These are phyloP conservation scores for Zeuzera pyrina DNA, from an alignment of 2,888 invertebrate genomes.

Conservation along the genomic window DNA sequence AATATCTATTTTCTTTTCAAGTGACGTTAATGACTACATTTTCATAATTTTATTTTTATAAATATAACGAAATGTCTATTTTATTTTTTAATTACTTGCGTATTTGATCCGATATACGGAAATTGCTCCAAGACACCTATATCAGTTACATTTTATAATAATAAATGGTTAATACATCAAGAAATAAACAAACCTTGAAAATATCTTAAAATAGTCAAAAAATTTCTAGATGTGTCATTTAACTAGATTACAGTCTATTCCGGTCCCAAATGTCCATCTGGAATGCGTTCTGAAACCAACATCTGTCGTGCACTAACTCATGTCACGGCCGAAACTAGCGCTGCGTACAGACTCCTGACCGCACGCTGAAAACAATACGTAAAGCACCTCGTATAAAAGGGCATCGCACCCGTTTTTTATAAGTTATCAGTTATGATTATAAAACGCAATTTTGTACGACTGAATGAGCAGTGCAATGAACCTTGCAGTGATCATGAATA, in stretches of 20 bases:
- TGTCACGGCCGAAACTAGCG: constrained; percentile 5
- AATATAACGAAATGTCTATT: too few species aligned
- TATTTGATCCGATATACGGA: too few species aligned
- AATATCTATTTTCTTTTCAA: too few species aligned
- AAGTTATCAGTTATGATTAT: background rate
- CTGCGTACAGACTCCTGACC: background rate
- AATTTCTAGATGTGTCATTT: constrained; percentile 26
- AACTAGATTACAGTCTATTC: constrained; percentile 34
- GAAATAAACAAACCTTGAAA: constrained; percentile 14
- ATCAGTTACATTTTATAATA: too few species aligned
- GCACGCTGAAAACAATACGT: constrained; percentile 2
- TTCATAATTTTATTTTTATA: too few species aligned
- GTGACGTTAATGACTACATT: too few species aligned
- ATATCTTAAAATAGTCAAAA: constrained; percentile 16
- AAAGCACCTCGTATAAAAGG: constrained; percentile 4
- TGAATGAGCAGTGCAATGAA: constrained; percentile 14
- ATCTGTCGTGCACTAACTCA: constrained; percentile 60
- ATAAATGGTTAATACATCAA: too few species aligned
- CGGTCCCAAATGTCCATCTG: constrained; percentile 26
- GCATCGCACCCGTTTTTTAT: constrained; percentile 9
- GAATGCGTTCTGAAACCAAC: constrained; percentile 39
- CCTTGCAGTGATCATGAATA: constrained; percentile 9
- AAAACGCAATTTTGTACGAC: constrained; percentile 6
- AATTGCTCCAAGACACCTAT: too few species aligned
- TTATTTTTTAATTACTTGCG: too few species aligned